Conservation (phyloP, 2,797 vertebrate genomes). For the Ctenosaura bakeri region DNA sequence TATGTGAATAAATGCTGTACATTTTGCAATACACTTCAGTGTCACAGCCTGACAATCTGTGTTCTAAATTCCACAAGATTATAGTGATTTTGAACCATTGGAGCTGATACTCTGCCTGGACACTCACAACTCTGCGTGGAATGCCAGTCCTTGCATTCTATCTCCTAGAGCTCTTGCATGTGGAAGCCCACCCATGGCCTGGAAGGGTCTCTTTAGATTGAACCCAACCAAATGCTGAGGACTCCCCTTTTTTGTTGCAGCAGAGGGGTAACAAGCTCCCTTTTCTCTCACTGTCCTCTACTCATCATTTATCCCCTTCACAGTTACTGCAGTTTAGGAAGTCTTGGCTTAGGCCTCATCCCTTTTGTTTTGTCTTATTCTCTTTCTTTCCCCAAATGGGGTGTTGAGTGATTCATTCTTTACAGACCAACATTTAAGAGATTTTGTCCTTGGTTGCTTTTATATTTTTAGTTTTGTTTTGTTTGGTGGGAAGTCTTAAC, state of each 20-base stretch:
- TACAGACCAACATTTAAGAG: not conserved
- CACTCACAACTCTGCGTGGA: not conserved
- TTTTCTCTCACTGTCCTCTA: not conserved
- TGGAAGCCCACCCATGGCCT: not conserved
- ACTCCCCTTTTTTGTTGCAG: not conserved
- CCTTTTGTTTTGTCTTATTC: not conserved
- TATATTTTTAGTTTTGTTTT: not conserved
- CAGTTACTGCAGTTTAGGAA: too few relatives aligned
- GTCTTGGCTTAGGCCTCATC: not conserved
- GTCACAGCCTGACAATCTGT: slow-evolving; percentile 51
- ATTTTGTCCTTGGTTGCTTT: not conserved
- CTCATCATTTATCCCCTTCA: not conserved
- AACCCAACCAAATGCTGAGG: not conserved
- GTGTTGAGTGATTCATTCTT: not conserved
- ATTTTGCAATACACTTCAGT: slow-evolving; percentile 82
- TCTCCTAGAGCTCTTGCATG: not conserved
- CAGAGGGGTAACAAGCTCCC: not conserved
- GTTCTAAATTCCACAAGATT: not conserved
- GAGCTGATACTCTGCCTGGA: not conserved
- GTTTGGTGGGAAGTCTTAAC: not conserved
- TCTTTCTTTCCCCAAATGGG: not conserved
- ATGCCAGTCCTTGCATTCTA: not conserved
- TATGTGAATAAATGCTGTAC: slow-evolving; percentile 90
- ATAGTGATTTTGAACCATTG: not conserved
- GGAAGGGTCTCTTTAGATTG: not conserved